phyloP scores from a whole-genome alignment of 2,888 invertebrate species.

The Archaeoteleia sp. region DNA sequence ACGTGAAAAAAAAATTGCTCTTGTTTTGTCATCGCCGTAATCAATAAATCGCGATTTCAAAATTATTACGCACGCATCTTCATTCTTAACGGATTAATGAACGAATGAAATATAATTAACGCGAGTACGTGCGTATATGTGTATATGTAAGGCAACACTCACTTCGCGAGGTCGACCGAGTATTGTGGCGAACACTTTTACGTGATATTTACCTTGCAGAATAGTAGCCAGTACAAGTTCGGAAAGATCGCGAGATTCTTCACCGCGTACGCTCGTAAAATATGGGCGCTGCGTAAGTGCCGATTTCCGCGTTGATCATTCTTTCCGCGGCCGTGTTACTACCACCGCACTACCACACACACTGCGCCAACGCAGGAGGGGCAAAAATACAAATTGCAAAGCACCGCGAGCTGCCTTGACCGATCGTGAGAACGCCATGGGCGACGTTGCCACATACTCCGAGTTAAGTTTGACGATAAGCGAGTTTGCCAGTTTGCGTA shows the following conservation, averaged over 20 bases:
- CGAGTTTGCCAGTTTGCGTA: too few species aligned
- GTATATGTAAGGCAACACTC: background rate
- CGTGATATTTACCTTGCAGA: conserved; percentile 15
- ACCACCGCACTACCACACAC: conserved; percentile 40
- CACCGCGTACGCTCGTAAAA: conserved; percentile 67
- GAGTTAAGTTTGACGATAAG: background rate
- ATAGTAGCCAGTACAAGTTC: background rate
- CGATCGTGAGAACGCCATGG: conserved; percentile 34
- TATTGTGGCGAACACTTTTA: conserved; percentile 5
- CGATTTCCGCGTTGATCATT: conserved; percentile 68
- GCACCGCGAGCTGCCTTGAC: conserved; percentile 42
- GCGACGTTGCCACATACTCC: conserved; percentile 40
- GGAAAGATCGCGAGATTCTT: conserved; percentile 21
- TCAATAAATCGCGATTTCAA: conserved; percentile 12
- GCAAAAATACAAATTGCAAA: conserved; percentile 26
- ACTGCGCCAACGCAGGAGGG: conserved; percentile 64
- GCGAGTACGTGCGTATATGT: background rate
- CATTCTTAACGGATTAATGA: conserved; percentile 1
- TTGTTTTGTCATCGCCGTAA: too few species aligned
- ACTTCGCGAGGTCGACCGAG: background rate
- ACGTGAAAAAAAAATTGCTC: background rate
- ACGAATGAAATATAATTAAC: background rate
- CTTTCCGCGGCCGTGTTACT: conserved; percentile 52
- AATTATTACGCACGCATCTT: background rate
- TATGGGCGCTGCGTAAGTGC: conserved; percentile 64